Conservation (phyloP, 2,888 invertebrate species). For the Coelopa pilipes region DNA sequence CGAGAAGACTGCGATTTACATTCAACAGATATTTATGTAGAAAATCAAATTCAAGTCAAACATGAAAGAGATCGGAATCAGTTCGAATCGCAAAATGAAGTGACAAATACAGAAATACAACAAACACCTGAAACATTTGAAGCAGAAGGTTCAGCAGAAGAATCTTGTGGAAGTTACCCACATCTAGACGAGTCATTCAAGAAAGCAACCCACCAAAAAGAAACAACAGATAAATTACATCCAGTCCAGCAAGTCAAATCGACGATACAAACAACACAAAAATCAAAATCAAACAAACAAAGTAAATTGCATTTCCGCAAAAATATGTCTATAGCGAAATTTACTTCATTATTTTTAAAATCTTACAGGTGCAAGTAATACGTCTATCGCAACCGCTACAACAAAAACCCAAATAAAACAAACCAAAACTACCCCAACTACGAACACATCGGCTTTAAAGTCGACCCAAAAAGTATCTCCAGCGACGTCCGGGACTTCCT, state of each 20-base stretch:
- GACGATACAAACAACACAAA: conserved; percentile 17
- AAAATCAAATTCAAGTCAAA: not conserved
- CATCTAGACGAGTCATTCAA: not conserved
- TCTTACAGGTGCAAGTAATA: conserved; percentile 25
- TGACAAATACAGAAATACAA: not conserved
- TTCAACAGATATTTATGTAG: conserved; percentile 12
- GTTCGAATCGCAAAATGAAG: not conserved
- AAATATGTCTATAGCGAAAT: not conserved
- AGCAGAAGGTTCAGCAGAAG: not conserved
- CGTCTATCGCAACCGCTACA: conserved; percentile 1
- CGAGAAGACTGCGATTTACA: conserved; percentile 8
- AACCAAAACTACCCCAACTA: not conserved
- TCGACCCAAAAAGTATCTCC: conserved; percentile 37
- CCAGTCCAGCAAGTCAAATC: not conserved
- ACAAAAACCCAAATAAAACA: conserved; percentile 20
- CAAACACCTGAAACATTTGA: not conserved
- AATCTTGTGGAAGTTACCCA: too few species aligned
- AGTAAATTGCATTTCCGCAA: conserved; percentile 11
- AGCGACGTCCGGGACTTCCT: conserved; percentile 47
- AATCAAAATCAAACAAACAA: conserved; percentile 12
- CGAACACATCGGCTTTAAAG: not conserved
- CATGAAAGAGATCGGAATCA: not conserved
- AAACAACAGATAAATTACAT: not conserved
- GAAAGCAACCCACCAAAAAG: not conserved
- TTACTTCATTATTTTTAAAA: conserved; percentile 15